Conservation (phyloP, 1,140 invertebrate species). For the Hydropsyche tenuis region DNA sequence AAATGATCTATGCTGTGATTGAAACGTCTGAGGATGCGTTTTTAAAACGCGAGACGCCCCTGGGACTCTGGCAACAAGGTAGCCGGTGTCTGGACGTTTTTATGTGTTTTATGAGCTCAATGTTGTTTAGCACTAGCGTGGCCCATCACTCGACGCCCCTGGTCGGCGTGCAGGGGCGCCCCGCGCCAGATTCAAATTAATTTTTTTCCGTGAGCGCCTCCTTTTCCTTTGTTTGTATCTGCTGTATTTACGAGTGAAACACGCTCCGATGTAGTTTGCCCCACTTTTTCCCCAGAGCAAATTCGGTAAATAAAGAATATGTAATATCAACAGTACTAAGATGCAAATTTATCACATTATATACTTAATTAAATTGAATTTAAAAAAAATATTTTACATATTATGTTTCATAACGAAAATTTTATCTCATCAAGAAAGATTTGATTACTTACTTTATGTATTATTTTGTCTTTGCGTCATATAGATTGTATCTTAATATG, state of each 20-base stretch:
- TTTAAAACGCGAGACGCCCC: neutral
- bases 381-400: no score
- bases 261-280: neutral
- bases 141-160: slow-evolving; percentile 43
- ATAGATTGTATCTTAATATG: no score
- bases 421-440: no score
- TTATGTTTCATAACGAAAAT: no score
- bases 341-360: no score
- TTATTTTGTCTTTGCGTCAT: no score
- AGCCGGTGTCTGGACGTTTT: slow-evolving; percentile 47
- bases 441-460: no score
- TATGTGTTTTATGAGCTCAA: slow-evolving; percentile 49
- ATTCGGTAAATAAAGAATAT: neutral
- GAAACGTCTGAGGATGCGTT: neutral
- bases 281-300: neutral
- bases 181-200: slow-evolving; percentile 35
- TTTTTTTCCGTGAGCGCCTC: slow-evolving; percentile 16
- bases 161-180: neutral
- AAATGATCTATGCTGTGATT: no score
- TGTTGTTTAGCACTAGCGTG: slow-evolving; percentile 45
- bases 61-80: slow-evolving; percentile 36
- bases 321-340: no score
- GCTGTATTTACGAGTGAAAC: slow-evolving; percentile 7
- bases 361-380: no score
- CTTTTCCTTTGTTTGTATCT: slow-evolving; percentile 2